A percentile compares a stretch with the other conserved stretches of the same genome.
Conservation (phyloP, 2,888 invertebrate genomes). For the Campoplex nolae region DNA sequence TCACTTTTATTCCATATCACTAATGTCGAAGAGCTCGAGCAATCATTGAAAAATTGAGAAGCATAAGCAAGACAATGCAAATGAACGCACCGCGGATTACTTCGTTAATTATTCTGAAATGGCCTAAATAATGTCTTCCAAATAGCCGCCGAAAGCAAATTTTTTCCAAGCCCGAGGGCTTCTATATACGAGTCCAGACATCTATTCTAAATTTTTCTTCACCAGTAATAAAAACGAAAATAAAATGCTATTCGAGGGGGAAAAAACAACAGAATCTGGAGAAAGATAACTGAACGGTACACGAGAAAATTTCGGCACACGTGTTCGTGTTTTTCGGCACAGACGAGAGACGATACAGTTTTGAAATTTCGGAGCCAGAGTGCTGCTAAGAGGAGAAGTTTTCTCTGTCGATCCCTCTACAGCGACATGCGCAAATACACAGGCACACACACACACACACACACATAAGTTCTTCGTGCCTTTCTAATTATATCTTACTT, state of each 20-base stretch:
- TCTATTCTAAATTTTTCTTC: constrained; percentile 13
- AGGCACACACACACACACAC: constrained; percentile 65
- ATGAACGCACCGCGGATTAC: no score
- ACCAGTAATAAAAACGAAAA: constrained; percentile 1
- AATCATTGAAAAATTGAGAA: no score
- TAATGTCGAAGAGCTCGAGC: no score
- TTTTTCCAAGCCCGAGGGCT: no score
- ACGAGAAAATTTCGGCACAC: constrained; percentile 27
- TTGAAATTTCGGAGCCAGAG: constrained; percentile 17
- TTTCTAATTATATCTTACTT: constrained; percentile 84
- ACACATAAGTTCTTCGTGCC: constrained; percentile 57
- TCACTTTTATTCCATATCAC: no score
- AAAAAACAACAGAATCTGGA: background rate
- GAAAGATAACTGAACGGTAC: background rate
- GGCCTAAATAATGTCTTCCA: no score
- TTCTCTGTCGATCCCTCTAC: constrained; percentile 39
- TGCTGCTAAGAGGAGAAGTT: constrained; percentile 30
- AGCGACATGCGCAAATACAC: background rate
- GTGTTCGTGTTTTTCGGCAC: constrained; percentile 7
- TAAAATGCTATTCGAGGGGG: background rate
- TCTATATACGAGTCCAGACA: background rate
- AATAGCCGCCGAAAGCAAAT: background rate
- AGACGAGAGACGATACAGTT: constrained; percentile 30
- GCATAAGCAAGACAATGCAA: no score
- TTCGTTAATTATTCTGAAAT: no score